Conservation (phyloP, 1,140 invertebrate species). For the Megalopta genalis region DNA sequence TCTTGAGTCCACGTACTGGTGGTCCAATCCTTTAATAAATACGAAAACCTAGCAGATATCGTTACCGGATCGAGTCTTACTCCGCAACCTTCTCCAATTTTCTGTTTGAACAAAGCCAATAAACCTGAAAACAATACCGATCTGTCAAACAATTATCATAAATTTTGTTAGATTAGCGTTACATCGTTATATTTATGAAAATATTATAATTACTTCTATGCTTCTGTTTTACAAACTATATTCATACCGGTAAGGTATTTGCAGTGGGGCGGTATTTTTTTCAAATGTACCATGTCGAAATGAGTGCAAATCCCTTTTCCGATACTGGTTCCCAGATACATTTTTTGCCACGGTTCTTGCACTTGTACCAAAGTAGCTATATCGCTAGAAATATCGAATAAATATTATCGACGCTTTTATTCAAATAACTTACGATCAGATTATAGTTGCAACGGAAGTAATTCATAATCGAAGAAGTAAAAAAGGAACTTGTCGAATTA, state of each 20-base stretch:
- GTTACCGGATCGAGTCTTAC: conserved; percentile 84
- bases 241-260: conserved; percentile 86
- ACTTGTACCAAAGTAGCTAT: conserved; percentile 94
- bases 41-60: conserved; percentile 91
- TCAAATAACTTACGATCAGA: too few relatives aligned
- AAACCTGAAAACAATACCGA: conserved; percentile 80
- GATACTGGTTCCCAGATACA: conserved; percentile 90
- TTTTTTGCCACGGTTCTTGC: conserved; percentile 88
- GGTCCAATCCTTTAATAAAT: conserved; percentile 87
- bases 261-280: conserved; percentile 89
- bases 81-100: conserved; percentile 82
- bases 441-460: too few relatives aligned
- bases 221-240: conserved; percentile 3
- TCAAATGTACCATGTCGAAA: conserved; percentile 94
- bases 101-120: conserved; percentile 89
- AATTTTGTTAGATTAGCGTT: neutral
- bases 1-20: conserved; percentile 85
- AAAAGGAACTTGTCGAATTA: conserved; percentile 69
- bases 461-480: too few relatives aligned
- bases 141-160: conserved; percentile 13
- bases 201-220: neutral
- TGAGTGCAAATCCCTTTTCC: conserved; percentile 87
- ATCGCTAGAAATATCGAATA: conserved; percentile 80
- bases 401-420: neutral
- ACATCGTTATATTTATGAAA: neutral